Evolutionary conservation across 2,888 invertebrate species (phyloP).

Genomic region (Folsomia manolachei): DNA sequence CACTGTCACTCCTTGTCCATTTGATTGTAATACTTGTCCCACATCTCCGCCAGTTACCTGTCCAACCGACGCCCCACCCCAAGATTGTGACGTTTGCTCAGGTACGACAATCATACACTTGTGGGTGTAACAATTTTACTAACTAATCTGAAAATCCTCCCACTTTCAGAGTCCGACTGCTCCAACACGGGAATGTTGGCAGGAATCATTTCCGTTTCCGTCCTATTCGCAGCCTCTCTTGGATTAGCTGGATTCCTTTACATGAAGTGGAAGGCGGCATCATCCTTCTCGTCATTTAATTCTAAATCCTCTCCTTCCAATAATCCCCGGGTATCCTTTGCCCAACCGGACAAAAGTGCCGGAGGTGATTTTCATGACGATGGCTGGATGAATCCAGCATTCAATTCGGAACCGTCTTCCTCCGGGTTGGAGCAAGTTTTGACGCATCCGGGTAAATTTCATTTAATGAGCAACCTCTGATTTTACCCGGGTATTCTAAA

Average conservation of each 20-base stretch:
- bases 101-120: not conserved
- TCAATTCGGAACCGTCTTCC: not conserved
- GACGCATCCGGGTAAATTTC: conserved; percentile 1
- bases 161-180: not conserved
- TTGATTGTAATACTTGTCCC: not conserved
- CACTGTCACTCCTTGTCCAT: conserved; percentile 6
- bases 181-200: conserved; percentile 11
- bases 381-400: not conserved
- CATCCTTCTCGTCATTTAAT: not conserved
- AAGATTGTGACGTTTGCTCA: not conserved
- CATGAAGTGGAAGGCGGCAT: not conserved
- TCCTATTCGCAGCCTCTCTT: not conserved
- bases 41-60: not conserved
- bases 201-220: not conserved
- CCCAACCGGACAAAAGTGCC: not conserved
- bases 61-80: not conserved
- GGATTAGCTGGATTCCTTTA: conserved; percentile 6
- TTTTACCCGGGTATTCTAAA: too few relatives aligned
- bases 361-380: not conserved
- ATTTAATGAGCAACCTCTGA: too few relatives aligned
- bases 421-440: not conserved
- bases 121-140: too few relatives aligned
- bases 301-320: not conserved
- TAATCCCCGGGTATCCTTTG: not conserved
- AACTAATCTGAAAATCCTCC: too few relatives aligned